Conservation (phyloP, 2,797 vertebrate genomes). For the Coendou prehensilis region DNA sequence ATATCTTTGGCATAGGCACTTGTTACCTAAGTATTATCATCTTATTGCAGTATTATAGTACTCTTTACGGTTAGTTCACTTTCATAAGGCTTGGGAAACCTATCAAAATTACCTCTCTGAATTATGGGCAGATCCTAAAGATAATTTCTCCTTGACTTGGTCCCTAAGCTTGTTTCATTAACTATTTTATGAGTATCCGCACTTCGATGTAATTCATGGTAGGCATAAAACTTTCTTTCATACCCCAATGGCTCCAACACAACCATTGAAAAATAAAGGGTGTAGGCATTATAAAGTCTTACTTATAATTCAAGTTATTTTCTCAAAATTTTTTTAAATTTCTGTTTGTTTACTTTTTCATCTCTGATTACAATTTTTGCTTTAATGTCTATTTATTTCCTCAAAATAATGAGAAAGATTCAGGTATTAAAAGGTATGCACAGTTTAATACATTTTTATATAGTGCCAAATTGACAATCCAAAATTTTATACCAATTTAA, state of each 20-base stretch:
- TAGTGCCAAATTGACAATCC: background rate
- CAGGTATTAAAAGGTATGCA: background rate
- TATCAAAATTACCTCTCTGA: background rate
- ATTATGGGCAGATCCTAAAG: background rate
- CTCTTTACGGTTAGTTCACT: too few relatives aligned
- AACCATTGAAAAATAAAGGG: background rate
- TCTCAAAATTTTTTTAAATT: background rate
- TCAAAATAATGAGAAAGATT: background rate
- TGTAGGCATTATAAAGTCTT: background rate
- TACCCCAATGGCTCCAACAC: background rate
- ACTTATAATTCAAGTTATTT: background rate
- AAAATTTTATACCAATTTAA: background rate
- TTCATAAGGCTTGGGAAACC: rapidly evolving
- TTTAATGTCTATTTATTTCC: background rate
- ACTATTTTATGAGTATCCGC: background rate
- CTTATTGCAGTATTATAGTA: background rate
- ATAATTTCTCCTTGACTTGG: background rate
- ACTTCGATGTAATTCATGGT: background rate
- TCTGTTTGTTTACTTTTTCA: background rate
- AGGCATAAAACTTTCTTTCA: background rate
- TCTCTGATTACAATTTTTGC: background rate
- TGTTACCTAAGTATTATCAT: background rate
- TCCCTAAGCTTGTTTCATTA: background rate
- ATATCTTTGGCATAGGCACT: too few relatives aligned
- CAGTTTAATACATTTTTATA: background rate